Conservation (phyloP, 2,113 vertebrate genomes). For the Miniopterus natalensis region DNA sequence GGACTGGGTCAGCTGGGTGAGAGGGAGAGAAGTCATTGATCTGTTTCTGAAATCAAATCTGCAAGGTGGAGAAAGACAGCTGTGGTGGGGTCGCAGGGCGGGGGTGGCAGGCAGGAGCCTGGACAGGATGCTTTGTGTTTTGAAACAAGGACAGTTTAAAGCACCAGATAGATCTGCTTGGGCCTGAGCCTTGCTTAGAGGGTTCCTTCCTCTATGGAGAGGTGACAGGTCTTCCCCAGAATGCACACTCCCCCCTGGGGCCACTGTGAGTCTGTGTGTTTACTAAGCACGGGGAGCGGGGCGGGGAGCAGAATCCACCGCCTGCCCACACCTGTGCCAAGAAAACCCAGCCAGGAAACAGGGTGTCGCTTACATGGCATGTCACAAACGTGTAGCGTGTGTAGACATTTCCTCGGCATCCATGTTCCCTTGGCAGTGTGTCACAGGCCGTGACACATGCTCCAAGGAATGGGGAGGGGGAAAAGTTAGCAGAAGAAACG, state of each 20-base stretch:
- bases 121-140: constrained; percentile 84
- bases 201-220: constrained; percentile 55
- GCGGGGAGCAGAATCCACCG: constrained; percentile 6
- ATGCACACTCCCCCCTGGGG: not conserved
- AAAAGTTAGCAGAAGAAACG: constrained; percentile 61
- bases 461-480: constrained; percentile 76
- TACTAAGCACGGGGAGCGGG: constrained; percentile 65
- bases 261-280: constrained; percentile 29
- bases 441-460: constrained; percentile 76
- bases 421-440: constrained; percentile 76
- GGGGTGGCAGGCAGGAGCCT: constrained; percentile 66
- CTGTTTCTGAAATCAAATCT: constrained; percentile 72
- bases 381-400: constrained; percentile 78
- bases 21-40: not conserved
- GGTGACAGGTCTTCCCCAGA: constrained; percentile 50
- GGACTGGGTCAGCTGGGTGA: constrained; percentile 50
- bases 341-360: constrained; percentile 77
- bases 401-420: constrained; percentile 73
- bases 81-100: constrained; percentile 63
- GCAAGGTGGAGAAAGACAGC: constrained; percentile 66
- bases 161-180: constrained; percentile 63
- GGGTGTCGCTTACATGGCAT: constrained; percentile 75
- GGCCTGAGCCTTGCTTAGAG: constrained; percentile 77
- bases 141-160: constrained; percentile 70
- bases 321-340: constrained; percentile 80